Conservation (phyloP, 2,113 vertebrate genomes). For the Dasyornis broadbenti region DNA sequence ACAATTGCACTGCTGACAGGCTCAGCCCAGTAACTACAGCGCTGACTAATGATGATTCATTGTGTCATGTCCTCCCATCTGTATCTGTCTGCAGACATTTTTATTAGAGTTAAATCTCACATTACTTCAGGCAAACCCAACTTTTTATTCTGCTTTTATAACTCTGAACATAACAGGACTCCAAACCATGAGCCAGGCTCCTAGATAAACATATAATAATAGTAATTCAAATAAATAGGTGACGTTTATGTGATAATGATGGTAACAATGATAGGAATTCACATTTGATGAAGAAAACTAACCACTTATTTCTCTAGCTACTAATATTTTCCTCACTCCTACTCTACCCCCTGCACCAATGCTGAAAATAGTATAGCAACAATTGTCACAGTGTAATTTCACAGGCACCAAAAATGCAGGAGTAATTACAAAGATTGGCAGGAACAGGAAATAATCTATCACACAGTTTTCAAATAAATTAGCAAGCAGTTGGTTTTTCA, state of each 20-base stretch:
- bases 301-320: neutral
- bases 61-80: neutral
- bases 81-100: neutral
- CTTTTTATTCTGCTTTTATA: neutral
- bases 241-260: neutral
- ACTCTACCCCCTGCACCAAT: neutral
- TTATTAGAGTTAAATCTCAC: neutral
- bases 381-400: conserved; percentile 26
- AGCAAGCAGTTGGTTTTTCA: conserved; percentile 25
- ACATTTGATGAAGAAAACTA: neutral
- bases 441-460: conserved; percentile 43
- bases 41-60: neutral
- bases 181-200: neutral
- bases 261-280: neutral
- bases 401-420: conserved; percentile 2
- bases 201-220: neutral
- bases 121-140: neutral
- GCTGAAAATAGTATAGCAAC: conserved; percentile 29
- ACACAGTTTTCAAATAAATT: conserved; percentile 46
- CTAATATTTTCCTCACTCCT: conserved; percentile 15
- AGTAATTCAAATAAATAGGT: neutral
- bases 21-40: neutral
- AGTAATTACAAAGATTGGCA: conserved; percentile 46
- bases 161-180: neutral
- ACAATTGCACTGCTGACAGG: neutral